Evolutionary conservation across 2,797 vertebrate species (phyloP), one percentile per base, ranked within the genome.

Genomic region (Huso huso): DNA sequence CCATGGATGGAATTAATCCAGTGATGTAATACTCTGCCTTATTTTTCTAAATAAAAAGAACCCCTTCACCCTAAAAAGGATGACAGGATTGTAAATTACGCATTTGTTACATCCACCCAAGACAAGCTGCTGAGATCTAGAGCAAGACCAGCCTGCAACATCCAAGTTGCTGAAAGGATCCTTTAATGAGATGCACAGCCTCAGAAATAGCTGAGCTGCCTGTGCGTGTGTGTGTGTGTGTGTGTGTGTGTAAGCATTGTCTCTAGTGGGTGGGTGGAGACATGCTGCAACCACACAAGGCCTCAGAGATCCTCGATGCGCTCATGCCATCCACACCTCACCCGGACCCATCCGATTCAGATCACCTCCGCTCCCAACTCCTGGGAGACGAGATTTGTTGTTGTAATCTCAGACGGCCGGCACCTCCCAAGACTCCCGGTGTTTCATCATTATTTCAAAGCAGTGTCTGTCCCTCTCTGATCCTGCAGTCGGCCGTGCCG

Each of bases 201-300:
- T 63, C 49, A 68, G 57, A 57, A 68, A 63, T 66, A 66, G 65
- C 64, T 61, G 57, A 67, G 63, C 71, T 70, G 65, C 49, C 51
- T 63, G 18, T 58, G 11, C 10, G 12, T 53, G 51, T 5, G 48
- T 6, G 10, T 48, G 66, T 61, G 57, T 12, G 49, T 37, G 66
- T 61, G 66, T n/a, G 57, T 8, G 49, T 51, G 65, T 10, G 48
- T 18, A 13, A 23, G 15, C 51, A 13, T 53, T 58, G 55, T 58
- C 55, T 58, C 55, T n/a, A 58, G 55, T 13, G 15, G 55, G 55
- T n/a, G 55, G 55, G 52, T 12, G 9, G 9, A 53, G 9, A 53
- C 52, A 9, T 53, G 18, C 61, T 10, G 8, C 11, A 49, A 10
- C n/a, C 12, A n/a, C 48, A 63, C 37, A 37, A 37, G 49, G 49